Evolutionary conservation across 2,797 vertebrate genomes (phyloP), one percentile per base, ranked within the genome.

Genomic region (Cossypha polioptera): DNA sequence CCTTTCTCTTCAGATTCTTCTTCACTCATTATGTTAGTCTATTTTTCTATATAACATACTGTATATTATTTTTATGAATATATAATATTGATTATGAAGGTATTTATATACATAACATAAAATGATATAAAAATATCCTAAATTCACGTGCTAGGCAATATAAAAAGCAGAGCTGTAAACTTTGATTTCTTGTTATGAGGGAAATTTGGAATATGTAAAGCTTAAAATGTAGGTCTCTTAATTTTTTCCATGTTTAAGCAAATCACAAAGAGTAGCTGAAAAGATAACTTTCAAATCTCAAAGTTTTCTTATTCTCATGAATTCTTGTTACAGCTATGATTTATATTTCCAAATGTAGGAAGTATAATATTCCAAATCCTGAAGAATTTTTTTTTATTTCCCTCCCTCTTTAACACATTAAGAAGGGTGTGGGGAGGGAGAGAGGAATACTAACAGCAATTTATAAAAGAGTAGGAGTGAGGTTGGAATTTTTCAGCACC

Each of bases 401-500:
- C 13, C 29, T 74, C 35, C 31, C 5, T 22, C 36, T 93, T 66
- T 67, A 67, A 28, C 26, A 63, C 26, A 14, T 80, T 36, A 58
- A 43, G 36, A 54, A n/a, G 2, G 24, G 14, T 5, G 0, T 4
- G 1, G 5, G 10, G 17, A 35, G 5, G 2, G 33, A 15, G 9
- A 51, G 28, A 19, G 28, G 50, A 51, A 51, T 51, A 29, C 50
- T 51, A 51, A 51, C 17, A 51, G 50, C 50, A 51, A 51, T 51
- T 51, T 51, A 51, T 51, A 51, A 29, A 51, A 51, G 50, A 51
- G 50, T 51, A 51, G 50, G 50, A 51, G 50, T 51, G 28, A 51
- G 50, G 28, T 51, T 51, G 28, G 28, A 51, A 18, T 29, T 51
- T 51, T 51, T 51, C 50, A 51, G 50, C 50, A 51, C 28, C 50